Evolutionary conservation across 2,797 vertebrate species (phyloP).

Genomic region (Gephyroberyx darwinii): DNA sequence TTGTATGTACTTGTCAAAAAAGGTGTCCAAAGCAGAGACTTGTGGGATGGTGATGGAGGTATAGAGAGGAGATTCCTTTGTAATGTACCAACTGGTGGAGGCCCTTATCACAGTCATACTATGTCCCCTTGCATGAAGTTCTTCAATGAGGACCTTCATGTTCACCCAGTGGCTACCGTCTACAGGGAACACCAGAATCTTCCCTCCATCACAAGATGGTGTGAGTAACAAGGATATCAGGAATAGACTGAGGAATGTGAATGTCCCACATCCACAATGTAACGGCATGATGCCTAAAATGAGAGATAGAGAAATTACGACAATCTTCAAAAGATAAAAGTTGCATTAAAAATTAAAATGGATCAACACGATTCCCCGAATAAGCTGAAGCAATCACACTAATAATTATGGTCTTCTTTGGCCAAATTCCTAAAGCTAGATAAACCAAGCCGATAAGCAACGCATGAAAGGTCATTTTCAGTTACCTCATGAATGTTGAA

Average conservation of each 20-base stretch:
- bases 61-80: conserved; percentile 72
- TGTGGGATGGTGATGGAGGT: conserved; percentile 59
- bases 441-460: too few species aligned
- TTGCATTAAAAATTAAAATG: too few species aligned
- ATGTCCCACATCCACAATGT: conserved; percentile 4
- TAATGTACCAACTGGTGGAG: conserved; percentile 73
- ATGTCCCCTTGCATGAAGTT: conserved; percentile 75
- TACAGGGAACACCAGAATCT: conserved; percentile 74
- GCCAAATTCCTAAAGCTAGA: too few species aligned
- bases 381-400: too few species aligned
- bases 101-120: conserved; percentile 71
- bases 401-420: too few species aligned
- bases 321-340: neutral
- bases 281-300: conserved; percentile 40
- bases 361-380: too few species aligned
- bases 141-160: conserved; percentile 78
- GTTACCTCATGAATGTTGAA: too few species aligned
- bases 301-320: neutral
- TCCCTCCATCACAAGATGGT: conserved; percentile 66
- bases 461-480: too few species aligned
- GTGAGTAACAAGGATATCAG: conserved; percentile 35
- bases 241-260: conserved; percentile 29
- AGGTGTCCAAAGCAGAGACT: neutral
- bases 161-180: conserved; percentile 83
- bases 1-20: conserved; percentile 58